Evolutionary conservation across 2,888 invertebrate species (phyloP).

Genomic region (Macropis europaea): DNA sequence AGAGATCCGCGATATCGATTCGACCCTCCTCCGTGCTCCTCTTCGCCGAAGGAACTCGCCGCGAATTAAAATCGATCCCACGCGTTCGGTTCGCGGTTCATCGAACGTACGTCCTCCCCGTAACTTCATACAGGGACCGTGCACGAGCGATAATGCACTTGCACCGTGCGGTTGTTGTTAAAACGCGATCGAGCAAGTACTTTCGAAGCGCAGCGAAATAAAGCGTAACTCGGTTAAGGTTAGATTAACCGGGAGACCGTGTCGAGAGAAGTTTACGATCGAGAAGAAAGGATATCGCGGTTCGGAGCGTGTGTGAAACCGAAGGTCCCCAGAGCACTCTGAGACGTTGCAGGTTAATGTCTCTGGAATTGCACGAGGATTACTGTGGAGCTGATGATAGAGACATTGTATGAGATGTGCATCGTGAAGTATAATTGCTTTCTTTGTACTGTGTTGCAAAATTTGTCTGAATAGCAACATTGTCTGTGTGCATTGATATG

Average conservation of each 20-base stretch:
- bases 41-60: conserved; percentile 24
- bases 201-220: neutral
- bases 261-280: too few relatives aligned
- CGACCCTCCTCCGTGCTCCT: neutral
- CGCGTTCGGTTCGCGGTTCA: neutral
- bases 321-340: too few relatives aligned
- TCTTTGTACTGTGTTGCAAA: too few relatives aligned
- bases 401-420: too few relatives aligned
- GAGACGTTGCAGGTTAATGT: too few relatives aligned
- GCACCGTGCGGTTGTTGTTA: neutral
- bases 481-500: too few relatives aligned
- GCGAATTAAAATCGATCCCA: conserved; percentile 8
- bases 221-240: conserved; percentile 17
- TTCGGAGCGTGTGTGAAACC: too few relatives aligned
- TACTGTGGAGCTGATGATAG: too few relatives aligned
- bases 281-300: too few relatives aligned
- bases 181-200: neutral
- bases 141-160: neutral
- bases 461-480: too few relatives aligned
- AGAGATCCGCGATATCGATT: conserved; percentile 25
- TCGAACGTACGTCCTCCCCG: neutral
- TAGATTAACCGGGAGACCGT: neutral
- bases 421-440: too few relatives aligned
- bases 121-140: neutral
- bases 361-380: too few relatives aligned